Conservation (phyloP, 2,888 invertebrate species). For the Aphidoletes aphidimyza region DNA sequence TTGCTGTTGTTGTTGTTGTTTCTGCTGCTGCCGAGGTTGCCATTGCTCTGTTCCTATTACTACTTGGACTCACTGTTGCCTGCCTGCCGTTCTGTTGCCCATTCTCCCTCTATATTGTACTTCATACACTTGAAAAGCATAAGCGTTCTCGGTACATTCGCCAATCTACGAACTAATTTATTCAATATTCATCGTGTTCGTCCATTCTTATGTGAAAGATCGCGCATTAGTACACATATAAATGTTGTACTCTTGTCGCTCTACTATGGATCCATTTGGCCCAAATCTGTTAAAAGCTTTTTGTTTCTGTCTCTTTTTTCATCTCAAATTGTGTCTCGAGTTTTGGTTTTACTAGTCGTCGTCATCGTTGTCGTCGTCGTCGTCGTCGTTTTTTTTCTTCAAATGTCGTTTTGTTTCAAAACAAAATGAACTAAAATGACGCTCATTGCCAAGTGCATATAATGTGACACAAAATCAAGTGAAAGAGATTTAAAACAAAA, state of each 20-base stretch:
- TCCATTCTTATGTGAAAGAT: conserved; percentile 36
- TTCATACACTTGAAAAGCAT: conserved; percentile 39
- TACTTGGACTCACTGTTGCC: too few relatives aligned
- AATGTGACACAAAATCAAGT: background rate
- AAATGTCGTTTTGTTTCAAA: background rate
- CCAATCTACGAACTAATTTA: conserved; percentile 18
- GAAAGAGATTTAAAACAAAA: background rate
- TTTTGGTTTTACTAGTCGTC: too few relatives aligned
- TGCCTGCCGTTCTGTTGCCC: background rate
- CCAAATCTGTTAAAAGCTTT: conserved; percentile 42
- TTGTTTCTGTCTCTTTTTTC: background rate
- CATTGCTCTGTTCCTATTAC: too few relatives aligned
- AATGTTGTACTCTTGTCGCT: conserved; percentile 13
- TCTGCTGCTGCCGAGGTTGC: background rate
- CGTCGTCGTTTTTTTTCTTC: background rate
- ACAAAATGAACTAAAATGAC: background rate
- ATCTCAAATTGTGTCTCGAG: too few relatives aligned
- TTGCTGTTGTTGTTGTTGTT: background rate
- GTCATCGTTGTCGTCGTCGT: background rate
- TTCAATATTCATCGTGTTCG: conserved; percentile 37
- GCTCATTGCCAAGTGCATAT: conserved; percentile 14
- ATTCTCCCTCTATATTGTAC: background rate
- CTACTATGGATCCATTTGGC: conserved; percentile 40
- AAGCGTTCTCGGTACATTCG: background rate
- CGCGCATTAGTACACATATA: background rate